Evolutionary conservation across 2,888 invertebrate species (phyloP), one percentile per base, ranked within the genome.

Genomic region (Monopis laevigella): DNA sequence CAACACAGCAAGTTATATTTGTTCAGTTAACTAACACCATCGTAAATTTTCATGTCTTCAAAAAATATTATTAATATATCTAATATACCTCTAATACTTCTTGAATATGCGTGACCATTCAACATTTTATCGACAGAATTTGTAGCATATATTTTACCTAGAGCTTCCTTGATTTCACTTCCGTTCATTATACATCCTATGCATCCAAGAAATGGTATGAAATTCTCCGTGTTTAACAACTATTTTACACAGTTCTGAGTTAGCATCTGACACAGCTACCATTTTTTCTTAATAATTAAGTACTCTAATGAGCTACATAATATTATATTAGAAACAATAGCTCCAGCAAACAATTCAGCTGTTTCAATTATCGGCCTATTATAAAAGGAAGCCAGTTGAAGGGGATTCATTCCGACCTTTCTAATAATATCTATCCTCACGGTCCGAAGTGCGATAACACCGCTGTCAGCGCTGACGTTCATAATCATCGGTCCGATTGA

Each of bases 191-290:
- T n/a, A n/a, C n/a, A n/a, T n/a, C n/a, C n/a, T n/a, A n/a, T 52
- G 35, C 48, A 27, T 40, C 59, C 57, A 35, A 63, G 40, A 43
- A 55, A 66, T 7, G 51, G 54, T 43, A 53, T 65, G 59, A 51
- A 64, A 64, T 45, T 62, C 64, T 49, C 60, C 61, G 13, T 64
- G 50, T 51, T 45, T 51, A 6, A 61, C 52, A 45, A 59, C 45
- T 18, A 43, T 43, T 17, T 48, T 51, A 44, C 13, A n/a, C n/a
- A n/a, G n/a, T n/a, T 50, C 32, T 12, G 48, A 45, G 27, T 38
- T 19, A 46, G 42, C 21, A 14, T 53, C 48, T 19, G 46, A 43
- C 17, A 39, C 44, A 11, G 47, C 45, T 34, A 53, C 18, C 21
- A 53, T 53, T 50, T 48, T n/a, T n/a, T n/a, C n/a, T n/a, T n/a